Evolutionary conservation across 2,888 invertebrate species (phyloP), one percentile per base, ranked within the genome.

Genomic region (Ceriagrion tenellum): DNA sequence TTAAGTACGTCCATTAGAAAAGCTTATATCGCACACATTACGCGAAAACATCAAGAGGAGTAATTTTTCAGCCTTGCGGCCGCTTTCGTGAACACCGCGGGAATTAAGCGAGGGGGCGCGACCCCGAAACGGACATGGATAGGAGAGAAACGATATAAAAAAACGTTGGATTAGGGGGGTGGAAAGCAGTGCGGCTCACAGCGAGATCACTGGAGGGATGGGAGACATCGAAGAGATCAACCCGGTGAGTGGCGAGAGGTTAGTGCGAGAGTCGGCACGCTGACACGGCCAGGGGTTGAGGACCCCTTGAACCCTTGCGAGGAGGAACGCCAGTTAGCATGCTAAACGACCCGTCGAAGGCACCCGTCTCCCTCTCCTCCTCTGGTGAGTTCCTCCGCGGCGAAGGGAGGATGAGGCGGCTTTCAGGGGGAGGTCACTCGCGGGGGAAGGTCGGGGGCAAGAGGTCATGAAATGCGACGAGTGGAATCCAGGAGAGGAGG

Each of bases 301-400:
- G 26, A 20, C 47, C 69, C 47, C 23, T 35, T 20, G 40, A 81
- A 30, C 81, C 81, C 35, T n/a, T 35, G 69, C 13, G 81, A 35
- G 35, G 16, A 35, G 56, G 30, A n/a, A 55, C 55, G 20, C 30
- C 59, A 93, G 74, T 93, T 69, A 69, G 47, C 93, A 93, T 74
- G 23, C 74, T 69, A 18, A 47, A 47, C 69, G 40, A 91, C 91
- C 35, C 63, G n/a, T 89, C 91, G 59, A 47, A 93, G 93, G 12
- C 16, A 59, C 55, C 47, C 47, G 47, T 47, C 47, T 47, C 47
- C 8, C 47, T 47, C 47, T 47, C 47, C 55, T 12, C 47, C 35
- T n/a, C n/a, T 16, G 40, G 20, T 8, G 91, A n/a, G 35, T 23
- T 26, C 59, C 59, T 40, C 26, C 47, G 93, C 16, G 59, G 20